Evolutionary conservation across 2,888 invertebrate species (phyloP).

Genomic region (Cryptocheilus praepositus): DNA sequence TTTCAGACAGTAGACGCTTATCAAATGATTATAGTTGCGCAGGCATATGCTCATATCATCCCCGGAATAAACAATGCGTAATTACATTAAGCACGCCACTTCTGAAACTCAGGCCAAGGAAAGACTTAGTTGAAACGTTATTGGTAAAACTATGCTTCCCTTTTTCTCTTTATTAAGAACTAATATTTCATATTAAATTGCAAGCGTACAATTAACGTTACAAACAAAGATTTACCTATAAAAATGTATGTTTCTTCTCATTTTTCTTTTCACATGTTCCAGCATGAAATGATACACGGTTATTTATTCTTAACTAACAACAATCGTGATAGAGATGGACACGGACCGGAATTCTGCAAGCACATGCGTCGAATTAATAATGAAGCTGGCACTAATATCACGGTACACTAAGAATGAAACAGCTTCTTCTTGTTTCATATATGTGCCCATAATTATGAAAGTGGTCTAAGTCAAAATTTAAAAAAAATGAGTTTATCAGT

Average conservation of each 20-base stretch:
- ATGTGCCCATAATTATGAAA: no score
- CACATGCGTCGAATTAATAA: slow-evolving; percentile 96
- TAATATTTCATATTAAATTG: neutral
- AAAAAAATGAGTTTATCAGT: no score
- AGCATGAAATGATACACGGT: slow-evolving; percentile 99
- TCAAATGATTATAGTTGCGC: slow-evolving; percentile 76
- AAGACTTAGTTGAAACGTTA: slow-evolving; percentile 97
- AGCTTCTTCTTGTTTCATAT: slow-evolving; percentile 14
- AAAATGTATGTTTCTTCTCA: no score
- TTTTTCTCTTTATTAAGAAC: slow-evolving; percentile 8
- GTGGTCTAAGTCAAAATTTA: no score
- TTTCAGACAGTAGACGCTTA: neutral
- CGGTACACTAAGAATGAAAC: slow-evolving; percentile 75
- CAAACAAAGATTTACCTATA: no score
- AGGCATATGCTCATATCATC: slow-evolving; percentile 86
- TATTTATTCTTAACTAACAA: slow-evolving; percentile 92
- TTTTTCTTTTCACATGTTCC: slow-evolving; percentile 40
- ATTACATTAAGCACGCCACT: slow-evolving; percentile 94
- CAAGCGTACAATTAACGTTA: no score
- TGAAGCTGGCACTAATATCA: slow-evolving; percentile 90
- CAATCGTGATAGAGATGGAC: slow-evolving; percentile 92
- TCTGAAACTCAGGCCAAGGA: slow-evolving; percentile 92
- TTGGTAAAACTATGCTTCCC: slow-evolving; percentile 77
- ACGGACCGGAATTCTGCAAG: slow-evolving; percentile 94
- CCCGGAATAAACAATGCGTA: slow-evolving; percentile 84